Percentiles rank a stretch among this genome's conserved stretches.
Evolutionary conservation across 2,113 vertebrate genomes (phyloP).

Genomic region (Thalassarche chlororhynchos): DNA sequence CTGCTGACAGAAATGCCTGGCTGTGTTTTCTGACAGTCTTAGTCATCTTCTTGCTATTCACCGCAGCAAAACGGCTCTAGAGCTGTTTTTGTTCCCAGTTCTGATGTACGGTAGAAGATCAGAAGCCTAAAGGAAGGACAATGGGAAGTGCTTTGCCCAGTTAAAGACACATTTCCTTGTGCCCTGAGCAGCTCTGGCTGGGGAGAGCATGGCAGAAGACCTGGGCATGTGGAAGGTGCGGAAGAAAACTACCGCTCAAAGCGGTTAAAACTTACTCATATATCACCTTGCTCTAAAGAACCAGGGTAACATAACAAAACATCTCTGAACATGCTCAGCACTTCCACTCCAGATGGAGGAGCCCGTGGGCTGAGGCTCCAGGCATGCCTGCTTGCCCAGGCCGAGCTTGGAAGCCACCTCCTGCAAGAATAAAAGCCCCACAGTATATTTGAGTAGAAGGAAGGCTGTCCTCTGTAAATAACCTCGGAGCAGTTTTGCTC

Average conservation of each 20-base stretch:
- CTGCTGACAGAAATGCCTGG: not conserved
- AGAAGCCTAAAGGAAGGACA: not conserved
- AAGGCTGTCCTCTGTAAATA: not conserved
- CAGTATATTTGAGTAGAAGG: not conserved
- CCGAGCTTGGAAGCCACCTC: not conserved
- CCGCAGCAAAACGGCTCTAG: not conserved
- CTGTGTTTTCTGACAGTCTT: not conserved
- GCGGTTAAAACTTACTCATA: accelerated
- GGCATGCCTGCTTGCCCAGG: not conserved
- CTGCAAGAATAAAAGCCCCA: not conserved
- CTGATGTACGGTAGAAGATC: not conserved
- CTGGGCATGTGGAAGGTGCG: accelerated
- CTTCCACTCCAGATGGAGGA: not conserved
- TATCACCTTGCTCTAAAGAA: not conserved
- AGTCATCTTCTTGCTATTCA: not conserved
- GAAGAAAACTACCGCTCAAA: not conserved
- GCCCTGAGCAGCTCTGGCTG: not conserved
- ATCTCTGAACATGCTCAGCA: not conserved
- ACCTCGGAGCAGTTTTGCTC: not conserved
- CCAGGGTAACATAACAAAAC: not conserved
- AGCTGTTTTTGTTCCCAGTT: not conserved
- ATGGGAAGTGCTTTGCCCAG: not conserved
- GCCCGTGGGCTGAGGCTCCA: not conserved
- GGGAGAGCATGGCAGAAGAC: not conserved
- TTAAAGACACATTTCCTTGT: not conserved